Base-by-base conservation (phyloP, 2,888 invertebrate genomes). In the Pogonocherus hispidulus region DNA sequence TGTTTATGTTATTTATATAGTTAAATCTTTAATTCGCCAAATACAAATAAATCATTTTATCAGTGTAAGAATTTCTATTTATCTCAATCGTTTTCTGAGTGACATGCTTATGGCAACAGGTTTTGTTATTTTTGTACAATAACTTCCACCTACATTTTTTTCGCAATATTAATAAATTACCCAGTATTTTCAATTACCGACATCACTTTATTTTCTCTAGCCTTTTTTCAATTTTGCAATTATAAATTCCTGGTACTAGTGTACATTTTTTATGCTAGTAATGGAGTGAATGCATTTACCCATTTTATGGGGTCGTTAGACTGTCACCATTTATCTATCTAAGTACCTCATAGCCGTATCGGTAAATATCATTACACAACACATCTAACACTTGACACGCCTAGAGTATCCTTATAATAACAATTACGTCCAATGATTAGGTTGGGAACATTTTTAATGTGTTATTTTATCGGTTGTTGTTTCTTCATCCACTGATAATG, bases 401-500 rank as follows among this genome's bases (percentile, higher is more conserved):
- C 56, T 41, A 55, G 19, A 32, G 19, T 55, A 55, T 20, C 37
- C 14, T 35, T 35, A n/a, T 54, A 54, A 54, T 35, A 54, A 27
- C 35, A 55, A 55, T 37, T 55, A 56, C 56, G 20, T 56, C 22
- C 44, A 44, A 44, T 8, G 56, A 19, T 41, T 41, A 56, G n/a
- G 23, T 41, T 56, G 6, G 56, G 41, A 41, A 56, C 14, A 41
- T 56, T 37, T 37, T 55, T 37, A 32, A 19, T 35, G 16, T 22
- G 22, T 22, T 5, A 2, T 19, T n/a, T 56, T 56, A 56, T 44
- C 55, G 19, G 55, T 32, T 18, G 20, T 20, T 56, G 56, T 44
- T 14, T 56, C 41, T 19, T 44, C 44, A 20, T 22, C 6, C 20
- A 19, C n/a, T n/a, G 44, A 35, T 55, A 56, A 44, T 56, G 41